A percentile compares a stretch with the other conserved stretches of the same genome.
phyloP scores from a whole-genome alignment of 2,113 vertebrate species.

The Loxodonta africana region DNA sequence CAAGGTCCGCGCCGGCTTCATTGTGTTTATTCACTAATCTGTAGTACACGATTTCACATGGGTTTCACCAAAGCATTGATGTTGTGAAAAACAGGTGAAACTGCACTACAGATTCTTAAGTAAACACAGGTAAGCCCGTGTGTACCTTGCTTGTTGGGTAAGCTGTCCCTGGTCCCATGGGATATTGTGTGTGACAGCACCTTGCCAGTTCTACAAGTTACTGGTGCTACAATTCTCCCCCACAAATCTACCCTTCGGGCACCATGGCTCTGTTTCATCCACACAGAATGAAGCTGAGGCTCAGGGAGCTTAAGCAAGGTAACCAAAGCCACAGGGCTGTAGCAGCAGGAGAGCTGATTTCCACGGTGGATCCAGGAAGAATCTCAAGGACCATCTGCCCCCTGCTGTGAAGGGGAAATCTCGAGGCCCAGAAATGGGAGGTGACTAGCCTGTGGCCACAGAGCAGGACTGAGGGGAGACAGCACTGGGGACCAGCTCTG shows the following conservation, averaged over 20 bases:
- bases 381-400: not conserved
- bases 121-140: too few species aligned
- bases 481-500: not conserved
- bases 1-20: too few species aligned
- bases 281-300: not conserved
- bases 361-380: not conserved
- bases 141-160: too few species aligned
- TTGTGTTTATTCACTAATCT: too few species aligned
- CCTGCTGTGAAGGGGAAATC: not conserved
- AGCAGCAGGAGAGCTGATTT: not conserved
- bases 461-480: not conserved
- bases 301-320: not conserved
- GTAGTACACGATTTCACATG: too few species aligned
- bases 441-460: not conserved
- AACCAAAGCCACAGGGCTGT: not conserved
- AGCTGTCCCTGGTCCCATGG: not conserved
- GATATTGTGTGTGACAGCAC: not conserved
- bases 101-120: too few species aligned
- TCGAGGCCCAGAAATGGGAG: not conserved
- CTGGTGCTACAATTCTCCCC: not conserved
- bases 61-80: too few species aligned
- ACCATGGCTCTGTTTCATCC: not conserved
- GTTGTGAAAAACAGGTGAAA: too few species aligned
- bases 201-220: not conserved
- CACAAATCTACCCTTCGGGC: not conserved